Conservation (phyloP, 2,888 invertebrate genomes). For the Trissoscelio sp. region DNA sequence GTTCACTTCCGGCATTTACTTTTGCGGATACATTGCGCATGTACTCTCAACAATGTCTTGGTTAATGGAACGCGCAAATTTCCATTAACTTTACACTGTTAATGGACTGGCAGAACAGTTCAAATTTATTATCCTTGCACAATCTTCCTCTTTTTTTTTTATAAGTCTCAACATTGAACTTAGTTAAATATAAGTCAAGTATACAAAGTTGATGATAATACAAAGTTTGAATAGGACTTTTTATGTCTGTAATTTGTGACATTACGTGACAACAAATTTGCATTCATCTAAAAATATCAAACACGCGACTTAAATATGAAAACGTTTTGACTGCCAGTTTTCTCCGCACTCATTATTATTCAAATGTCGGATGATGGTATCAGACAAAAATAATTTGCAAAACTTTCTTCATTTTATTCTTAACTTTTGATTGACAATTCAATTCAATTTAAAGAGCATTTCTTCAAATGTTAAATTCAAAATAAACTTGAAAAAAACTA, state of each 20-base stretch:
- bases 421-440: slow-evolving; percentile 11
- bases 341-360: slow-evolving; percentile 26
- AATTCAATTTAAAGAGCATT: too few species aligned
- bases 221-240: not conserved
- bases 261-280: slow-evolving; percentile 35
- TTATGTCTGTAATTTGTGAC: not conserved
- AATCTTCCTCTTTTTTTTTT: too few species aligned
- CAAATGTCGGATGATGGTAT: slow-evolving; percentile 4
- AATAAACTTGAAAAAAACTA: too few species aligned
- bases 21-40: slow-evolving; percentile 33
- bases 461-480: too few species aligned
- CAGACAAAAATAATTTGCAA: slow-evolving; percentile 7
- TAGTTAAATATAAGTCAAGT: too few species aligned
- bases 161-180: too few species aligned
- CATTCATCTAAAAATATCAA: slow-evolving; percentile 38
- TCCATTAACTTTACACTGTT: not conserved
- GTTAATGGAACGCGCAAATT: slow-evolving; percentile 41
- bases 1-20: slow-evolving; percentile 58
- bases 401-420: not conserved
- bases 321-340: slow-evolving; percentile 24
- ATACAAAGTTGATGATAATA: too few species aligned
- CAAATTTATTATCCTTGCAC: too few species aligned
- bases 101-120: too few species aligned
- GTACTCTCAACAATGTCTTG: slow-evolving; percentile 54
- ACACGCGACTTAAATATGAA: slow-evolving; percentile 26